A percentile compares a stretch with the other conserved stretches of the same genome.
Conservation (phyloP, 1,140 invertebrate species). For the Andricus grossulariae region DNA sequence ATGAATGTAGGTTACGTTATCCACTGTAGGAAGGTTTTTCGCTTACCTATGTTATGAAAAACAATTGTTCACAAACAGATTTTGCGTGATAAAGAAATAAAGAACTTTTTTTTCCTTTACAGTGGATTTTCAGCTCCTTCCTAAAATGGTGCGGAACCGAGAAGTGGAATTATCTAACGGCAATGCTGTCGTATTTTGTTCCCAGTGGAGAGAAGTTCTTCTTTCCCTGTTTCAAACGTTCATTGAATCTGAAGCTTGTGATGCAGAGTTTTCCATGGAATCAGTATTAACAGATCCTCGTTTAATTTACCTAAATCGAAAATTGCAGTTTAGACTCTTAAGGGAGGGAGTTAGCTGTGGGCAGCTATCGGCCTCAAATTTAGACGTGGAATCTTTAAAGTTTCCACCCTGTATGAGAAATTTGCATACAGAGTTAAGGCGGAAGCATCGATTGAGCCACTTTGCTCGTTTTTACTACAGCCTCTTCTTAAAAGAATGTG, state of each 20-base stretch:
- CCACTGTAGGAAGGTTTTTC: too few species aligned
- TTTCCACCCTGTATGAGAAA: constrained; percentile 88
- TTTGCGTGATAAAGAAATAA: background rate
- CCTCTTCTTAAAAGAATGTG: constrained; percentile 83
- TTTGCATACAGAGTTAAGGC: constrained; percentile 79
- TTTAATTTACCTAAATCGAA: constrained; percentile 70
- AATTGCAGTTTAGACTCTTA: constrained; percentile 59
- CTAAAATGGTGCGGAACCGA: constrained; percentile 73
- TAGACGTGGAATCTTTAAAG: constrained; percentile 75
- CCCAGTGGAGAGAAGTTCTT: constrained; percentile 77
- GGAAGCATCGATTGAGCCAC: constrained; percentile 84
- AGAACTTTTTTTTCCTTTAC: constrained; percentile 60
- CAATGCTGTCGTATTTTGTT: constrained; percentile 74
- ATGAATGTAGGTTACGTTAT: too few species aligned
- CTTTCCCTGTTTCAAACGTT: constrained; percentile 74
- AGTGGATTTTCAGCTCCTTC: constrained; percentile 76
- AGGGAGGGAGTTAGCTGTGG: constrained; percentile 49
- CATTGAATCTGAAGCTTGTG: constrained; percentile 59
- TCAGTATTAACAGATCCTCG: constrained; percentile 70
- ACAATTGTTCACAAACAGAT: constrained; percentile 41
- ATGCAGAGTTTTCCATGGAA: constrained; percentile 41
- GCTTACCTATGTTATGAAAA: constrained; percentile 46
- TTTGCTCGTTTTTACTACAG: constrained; percentile 83
- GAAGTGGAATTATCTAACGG: constrained; percentile 76
- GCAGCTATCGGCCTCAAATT: constrained; percentile 69